phyloP scores from a whole-genome alignment of 1,140 invertebrate species.

The Heliconius melpomene region DNA sequence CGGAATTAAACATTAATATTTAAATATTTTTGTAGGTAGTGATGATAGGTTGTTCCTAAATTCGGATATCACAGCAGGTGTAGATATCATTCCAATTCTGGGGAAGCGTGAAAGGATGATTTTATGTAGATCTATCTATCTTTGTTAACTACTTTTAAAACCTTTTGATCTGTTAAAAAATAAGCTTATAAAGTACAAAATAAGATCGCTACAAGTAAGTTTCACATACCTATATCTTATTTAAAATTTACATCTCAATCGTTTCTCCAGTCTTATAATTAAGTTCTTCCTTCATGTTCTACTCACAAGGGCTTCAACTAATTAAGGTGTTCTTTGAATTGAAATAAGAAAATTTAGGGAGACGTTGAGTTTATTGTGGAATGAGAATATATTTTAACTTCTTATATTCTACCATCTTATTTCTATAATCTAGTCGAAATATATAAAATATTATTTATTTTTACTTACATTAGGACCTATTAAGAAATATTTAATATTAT shows the following conservation, averaged over 20 bases:
- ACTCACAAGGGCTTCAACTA: slow-evolving; percentile 40
- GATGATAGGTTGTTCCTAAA: background rate
- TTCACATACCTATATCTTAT: background rate
- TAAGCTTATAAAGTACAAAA: too few species aligned
- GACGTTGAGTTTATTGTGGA: slow-evolving; percentile 5
- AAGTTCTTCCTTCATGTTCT: background rate
- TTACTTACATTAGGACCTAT: too few species aligned
- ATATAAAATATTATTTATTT: too few species aligned
- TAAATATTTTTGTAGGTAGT: background rate
- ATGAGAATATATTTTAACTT: background rate
- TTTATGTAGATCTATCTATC: too few species aligned
- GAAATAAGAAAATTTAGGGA: background rate
- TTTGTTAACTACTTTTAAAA: too few species aligned
- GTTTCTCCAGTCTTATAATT: background rate
- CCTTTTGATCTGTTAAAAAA: too few species aligned
- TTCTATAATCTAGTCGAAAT: too few species aligned
- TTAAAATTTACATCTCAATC: slow-evolving; percentile 17
- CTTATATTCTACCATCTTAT: background rate
- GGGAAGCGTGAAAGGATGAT: too few species aligned
- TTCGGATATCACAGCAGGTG: background rate
- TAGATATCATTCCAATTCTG: too few species aligned
- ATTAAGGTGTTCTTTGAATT: slow-evolving; percentile 34
- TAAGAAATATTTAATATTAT: too few species aligned
- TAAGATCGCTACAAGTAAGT: too few species aligned
- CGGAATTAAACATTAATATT: slow-evolving; percentile 14